Evolutionary conservation across 1,140 invertebrate genomes (phyloP).

Genomic region (Drosophila equinoxialis): DNA sequence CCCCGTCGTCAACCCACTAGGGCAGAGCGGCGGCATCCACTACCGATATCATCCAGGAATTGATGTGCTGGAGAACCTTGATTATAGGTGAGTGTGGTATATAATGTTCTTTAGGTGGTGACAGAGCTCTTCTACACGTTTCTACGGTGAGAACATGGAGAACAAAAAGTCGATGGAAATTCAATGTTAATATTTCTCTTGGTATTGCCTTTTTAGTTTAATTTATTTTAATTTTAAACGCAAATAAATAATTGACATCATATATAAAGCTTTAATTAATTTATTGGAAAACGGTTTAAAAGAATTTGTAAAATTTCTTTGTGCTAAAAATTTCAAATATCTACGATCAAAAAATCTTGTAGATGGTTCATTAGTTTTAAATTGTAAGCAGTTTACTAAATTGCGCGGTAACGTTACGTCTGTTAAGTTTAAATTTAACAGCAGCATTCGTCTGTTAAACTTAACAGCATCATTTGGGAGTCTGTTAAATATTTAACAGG

Average conservation of each 20-base stretch:
- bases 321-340: too few relatives aligned
- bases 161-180: background rate
- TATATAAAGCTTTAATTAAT: background rate
- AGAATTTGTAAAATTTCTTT: too few relatives aligned
- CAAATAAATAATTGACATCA: background rate
- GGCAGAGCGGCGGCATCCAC: background rate
- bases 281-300: background rate
- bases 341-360: too few relatives aligned
- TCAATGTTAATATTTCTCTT: background rate
- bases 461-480: background rate
- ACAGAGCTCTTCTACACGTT: background rate
- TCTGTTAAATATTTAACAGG: background rate
- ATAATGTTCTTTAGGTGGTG: slow-evolving; percentile 1
- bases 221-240: background rate
- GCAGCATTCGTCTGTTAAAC: background rate
- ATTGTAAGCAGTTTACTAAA: too few relatives aligned
- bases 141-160: background rate
- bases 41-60: background rate
- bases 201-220: background rate
- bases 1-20: background rate
- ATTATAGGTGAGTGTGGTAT: background rate
- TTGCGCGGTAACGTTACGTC: too few relatives aligned
- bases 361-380: too few relatives aligned
- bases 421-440: background rate
- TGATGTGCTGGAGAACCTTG: background rate